phyloP scores from a whole-genome alignment of 2,797 vertebrate species.

The Syngnathus rostellatus region DNA sequence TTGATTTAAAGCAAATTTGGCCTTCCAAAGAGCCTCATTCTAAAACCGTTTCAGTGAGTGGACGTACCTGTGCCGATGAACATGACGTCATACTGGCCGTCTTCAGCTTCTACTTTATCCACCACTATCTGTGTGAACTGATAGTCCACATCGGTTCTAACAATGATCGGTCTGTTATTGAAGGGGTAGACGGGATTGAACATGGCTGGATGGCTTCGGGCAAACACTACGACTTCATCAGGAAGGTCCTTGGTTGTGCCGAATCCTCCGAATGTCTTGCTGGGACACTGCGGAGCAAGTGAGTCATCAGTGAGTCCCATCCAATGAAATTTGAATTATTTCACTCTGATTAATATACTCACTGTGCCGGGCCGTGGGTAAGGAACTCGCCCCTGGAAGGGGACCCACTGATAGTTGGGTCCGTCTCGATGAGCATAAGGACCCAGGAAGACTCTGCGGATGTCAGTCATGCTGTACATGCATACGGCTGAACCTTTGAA shows the following conservation, averaged over 20 bases:
- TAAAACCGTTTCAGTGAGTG: not conserved
- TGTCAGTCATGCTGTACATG: conserved; percentile 94
- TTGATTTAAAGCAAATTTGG: not conserved
- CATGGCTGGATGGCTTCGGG: conserved; percentile 95
- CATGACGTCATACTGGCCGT: conserved; percentile 97
- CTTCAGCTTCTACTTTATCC: conserved; percentile 93
- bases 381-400: conserved; percentile 90
- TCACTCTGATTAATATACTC: conserved; percentile 44
- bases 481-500: conserved; percentile 98
- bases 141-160: conserved; percentile 95
- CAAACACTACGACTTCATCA: conserved; percentile 96
- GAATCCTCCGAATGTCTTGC: conserved; percentile 97
- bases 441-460: conserved; percentile 91
- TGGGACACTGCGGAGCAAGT: conserved; percentile 77
- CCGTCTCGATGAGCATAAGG: conserved; percentile 95
- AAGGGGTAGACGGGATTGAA: conserved; percentile 90
- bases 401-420: conserved; percentile 96
- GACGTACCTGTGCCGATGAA: conserved; percentile 93
- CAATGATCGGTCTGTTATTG: conserved; percentile 88
- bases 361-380: conserved; percentile 97
- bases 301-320: not conserved
- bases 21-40: not conserved
- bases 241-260: conserved; percentile 96
- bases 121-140: conserved; percentile 97
- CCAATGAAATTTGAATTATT: not conserved